Conservation (phyloP, 2,888 invertebrate species). For the Sphaeridia pumilis region DNA sequence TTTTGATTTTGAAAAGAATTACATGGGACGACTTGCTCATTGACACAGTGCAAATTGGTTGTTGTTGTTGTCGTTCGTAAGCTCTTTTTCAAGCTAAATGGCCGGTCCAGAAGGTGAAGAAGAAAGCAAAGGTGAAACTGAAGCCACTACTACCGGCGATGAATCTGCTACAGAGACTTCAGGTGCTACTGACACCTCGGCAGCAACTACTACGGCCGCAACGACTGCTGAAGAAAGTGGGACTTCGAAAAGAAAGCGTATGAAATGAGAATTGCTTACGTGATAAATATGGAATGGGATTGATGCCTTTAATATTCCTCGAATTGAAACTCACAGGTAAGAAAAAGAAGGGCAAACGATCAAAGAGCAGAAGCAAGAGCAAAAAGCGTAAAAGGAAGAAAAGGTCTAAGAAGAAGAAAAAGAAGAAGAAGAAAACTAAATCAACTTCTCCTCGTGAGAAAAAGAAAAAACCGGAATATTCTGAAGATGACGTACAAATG, state of each 20-base stretch:
- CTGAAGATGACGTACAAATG: conserved; percentile 23
- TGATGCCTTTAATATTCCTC: background rate
- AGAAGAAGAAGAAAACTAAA: conserved; percentile 19
- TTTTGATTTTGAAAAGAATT: too few species aligned
- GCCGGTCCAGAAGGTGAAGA: background rate
- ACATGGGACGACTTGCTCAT: too few species aligned
- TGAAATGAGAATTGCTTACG: background rate
- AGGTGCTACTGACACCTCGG: conserved; percentile 3
- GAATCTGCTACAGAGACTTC: background rate
- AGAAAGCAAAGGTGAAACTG: conserved; percentile 5
- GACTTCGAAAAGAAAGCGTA: background rate
- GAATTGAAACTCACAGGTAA: conserved; percentile 2
- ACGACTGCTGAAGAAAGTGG: conserved; percentile 4
- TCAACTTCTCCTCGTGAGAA: background rate
- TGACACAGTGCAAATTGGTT: too few species aligned
- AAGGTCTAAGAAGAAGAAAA: conserved; percentile 18
- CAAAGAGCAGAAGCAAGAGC: conserved; percentile 1
- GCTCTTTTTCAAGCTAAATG: too few species aligned
- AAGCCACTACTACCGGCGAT: background rate
- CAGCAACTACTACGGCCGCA: conserved; percentile 10
- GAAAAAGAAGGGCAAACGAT: conserved; percentile 7
- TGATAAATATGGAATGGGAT: background rate
- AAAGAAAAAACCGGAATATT: conserved; percentile 21
- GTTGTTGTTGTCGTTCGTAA: too few species aligned
- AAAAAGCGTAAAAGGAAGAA: conserved; percentile 11